phyloP scores from a whole-genome alignment of 2,113 vertebrate species.

The Cyanoderma ruficeps region DNA sequence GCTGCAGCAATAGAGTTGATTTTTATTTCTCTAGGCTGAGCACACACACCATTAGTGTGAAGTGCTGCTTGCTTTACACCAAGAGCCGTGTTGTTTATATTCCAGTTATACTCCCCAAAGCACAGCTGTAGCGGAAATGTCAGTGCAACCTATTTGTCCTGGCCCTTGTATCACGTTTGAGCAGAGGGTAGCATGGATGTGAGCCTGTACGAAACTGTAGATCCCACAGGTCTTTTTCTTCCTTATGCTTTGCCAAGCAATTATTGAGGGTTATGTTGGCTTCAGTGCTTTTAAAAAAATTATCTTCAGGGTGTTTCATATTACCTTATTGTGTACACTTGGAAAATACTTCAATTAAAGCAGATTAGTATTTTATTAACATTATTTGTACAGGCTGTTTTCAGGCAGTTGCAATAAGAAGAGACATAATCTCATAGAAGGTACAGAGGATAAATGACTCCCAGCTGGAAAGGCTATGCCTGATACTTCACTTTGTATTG shows the following conservation, averaged over 20 bases:
- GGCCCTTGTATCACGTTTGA: not conserved
- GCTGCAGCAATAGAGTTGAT: not conserved
- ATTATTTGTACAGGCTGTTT: not conserved
- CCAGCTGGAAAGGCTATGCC: not conserved
- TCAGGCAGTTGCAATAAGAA: not conserved
- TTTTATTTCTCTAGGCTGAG: not conserved
- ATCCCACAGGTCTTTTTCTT: not conserved
- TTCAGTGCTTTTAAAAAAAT: not conserved
- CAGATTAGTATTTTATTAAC: not conserved
- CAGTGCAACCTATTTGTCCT: not conserved
- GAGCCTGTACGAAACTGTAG: not conserved
- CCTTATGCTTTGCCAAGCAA: not conserved
- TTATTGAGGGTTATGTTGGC: not conserved
- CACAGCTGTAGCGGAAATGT: not conserved
- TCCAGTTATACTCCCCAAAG: not conserved
- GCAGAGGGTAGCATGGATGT: not conserved
- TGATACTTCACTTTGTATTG: not conserved
- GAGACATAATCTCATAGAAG: not conserved
- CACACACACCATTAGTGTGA: not conserved
- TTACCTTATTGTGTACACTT: not conserved
- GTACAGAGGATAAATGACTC: not conserved
- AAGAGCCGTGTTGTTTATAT: not conserved
- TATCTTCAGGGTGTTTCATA: not conserved
- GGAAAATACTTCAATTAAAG: not conserved
- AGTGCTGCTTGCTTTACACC: not conserved